Base-by-base conservation (phyloP, 2,797 vertebrate species). In the Cichlasoma orientale region DNA sequence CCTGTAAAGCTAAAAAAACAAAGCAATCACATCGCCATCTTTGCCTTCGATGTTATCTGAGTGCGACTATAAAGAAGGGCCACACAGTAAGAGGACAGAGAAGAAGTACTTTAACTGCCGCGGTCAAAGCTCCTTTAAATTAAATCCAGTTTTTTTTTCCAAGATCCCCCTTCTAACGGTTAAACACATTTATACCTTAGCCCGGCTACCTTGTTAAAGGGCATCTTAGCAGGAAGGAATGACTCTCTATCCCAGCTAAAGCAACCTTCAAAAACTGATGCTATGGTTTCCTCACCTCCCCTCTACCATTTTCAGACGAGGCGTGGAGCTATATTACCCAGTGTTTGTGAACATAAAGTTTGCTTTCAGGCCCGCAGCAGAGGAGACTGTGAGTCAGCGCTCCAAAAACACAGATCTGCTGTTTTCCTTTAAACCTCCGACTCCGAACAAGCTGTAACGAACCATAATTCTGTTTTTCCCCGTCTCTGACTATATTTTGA, bases 11-110 rank as follows among this genome's bases (percentile, higher is more conserved):
- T 33, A 61, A 19, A 69, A 83, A 89, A 79, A 77, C 71, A 90
- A 74, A 86, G 75, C 41, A 82, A 88, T 90, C 88, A 69, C 59
- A 10, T 1, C 4, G 16, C 58, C 72, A 72, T 84, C 70, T 87
- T 82, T 78, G 76, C 68, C 57, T 68, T 41, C 4, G 66, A 76
- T 88, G 78, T 66, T 88, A 87, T 92, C 86, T 72, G 73, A 27
- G 54, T 1, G 54, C 0, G 56, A 68, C 56, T 56, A 8, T 74
- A 76, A 79, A 82, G 57, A 25, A 63, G 56, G 73, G 66, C 57
- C 66, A 18, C 85, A 61, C 31, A 14, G 77, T 7, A 16, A 63
- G 58, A 69, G 50, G 71, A 77, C 33, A 18, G 59, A 38, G 66
- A 21, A 63, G 33, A 58, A 14, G 68, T 3, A 25, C 38, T 69